These are phyloP conservation scores for Notolepis coatsorum DNA, from an alignment of 2,797 vertebrate genomes.

Conservation along the genomic window DNA sequence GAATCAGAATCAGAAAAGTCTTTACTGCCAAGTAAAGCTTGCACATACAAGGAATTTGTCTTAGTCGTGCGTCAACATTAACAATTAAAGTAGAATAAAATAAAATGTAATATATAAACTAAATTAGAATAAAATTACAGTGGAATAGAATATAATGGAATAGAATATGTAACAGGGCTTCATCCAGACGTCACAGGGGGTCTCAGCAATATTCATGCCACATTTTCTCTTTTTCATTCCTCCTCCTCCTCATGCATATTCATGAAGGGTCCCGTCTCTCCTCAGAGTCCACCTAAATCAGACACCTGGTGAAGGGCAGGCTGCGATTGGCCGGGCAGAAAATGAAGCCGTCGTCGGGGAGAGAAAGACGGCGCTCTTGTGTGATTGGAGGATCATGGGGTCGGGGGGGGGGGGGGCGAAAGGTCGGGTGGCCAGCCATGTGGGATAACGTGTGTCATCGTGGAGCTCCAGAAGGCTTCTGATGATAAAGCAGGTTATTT, in stretches of 20 bases:
- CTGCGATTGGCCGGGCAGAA: slow-evolving; percentile 11
- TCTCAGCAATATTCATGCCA: slow-evolving; percentile 11
- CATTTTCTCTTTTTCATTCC: slow-evolving; percentile 6
- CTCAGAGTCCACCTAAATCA: slow-evolving; percentile 11
- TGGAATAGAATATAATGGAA: too few relatives aligned
- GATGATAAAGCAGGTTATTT: background rate
- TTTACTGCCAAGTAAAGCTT: too few relatives aligned
- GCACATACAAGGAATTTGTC: too few relatives aligned
- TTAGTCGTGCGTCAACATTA: too few relatives aligned
- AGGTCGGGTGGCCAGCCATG: background rate
- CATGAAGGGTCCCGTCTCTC: slow-evolving; percentile 18
- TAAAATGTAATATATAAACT: too few relatives aligned
- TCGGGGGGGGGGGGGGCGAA: background rate
- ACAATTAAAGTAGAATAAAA: too few relatives aligned
- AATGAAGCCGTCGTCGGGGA: background rate
- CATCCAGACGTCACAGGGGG: too few relatives aligned
- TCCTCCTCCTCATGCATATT: slow-evolving; percentile 34
- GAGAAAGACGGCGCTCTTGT: background rate
- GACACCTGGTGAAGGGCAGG: slow-evolving; percentile 1
- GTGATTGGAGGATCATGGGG: background rate
- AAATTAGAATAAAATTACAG: too few relatives aligned
- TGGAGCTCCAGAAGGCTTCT: slow-evolving; percentile 1
- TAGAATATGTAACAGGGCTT: too few relatives aligned
- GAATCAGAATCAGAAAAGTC: too few relatives aligned
- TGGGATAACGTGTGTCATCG: background rate